A percentile compares a stretch with the other conserved stretches of the same genome.
Evolutionary conservation across 2,797 vertebrate species (phyloP).

Genomic region (Rhinichthys osculus): DNA sequence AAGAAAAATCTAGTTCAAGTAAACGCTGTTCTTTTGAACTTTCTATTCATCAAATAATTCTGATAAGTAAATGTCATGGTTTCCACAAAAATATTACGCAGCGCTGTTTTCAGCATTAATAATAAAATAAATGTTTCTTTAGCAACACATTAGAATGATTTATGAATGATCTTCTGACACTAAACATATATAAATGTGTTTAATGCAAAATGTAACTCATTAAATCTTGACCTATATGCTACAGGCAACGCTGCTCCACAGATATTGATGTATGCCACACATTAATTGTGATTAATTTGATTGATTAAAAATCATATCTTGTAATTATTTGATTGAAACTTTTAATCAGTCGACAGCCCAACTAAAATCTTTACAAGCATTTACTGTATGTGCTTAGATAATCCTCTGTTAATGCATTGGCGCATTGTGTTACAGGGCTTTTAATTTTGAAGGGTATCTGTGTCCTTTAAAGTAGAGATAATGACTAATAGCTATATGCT

Average conservation of each 20-base stretch:
- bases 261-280: not conserved
- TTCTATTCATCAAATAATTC: not conserved
- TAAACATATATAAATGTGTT: not conserved
- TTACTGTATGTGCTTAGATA: slow-evolving; percentile 12
- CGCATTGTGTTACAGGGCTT: slow-evolving; percentile 25
- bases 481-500: slow-evolving; percentile 35
- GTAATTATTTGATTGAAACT: not conserved
- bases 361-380: not conserved
- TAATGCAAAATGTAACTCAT: not conserved
- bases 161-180: not conserved
- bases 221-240: not conserved
- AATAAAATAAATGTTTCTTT: not conserved
- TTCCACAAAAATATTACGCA: not conserved
- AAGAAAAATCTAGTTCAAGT: not conserved
- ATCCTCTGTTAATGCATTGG: slow-evolving; percentile 27
- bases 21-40: not conserved
- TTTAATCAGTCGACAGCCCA: not conserved
- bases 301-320: slow-evolving; percentile 10
- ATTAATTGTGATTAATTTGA: not conserved
- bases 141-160: not conserved
- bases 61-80: not conserved
- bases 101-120: not conserved
- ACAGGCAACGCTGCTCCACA: not conserved
- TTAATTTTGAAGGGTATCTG: slow-evolving; percentile 49
- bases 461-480: slow-evolving; percentile 49